Base-by-base conservation (phyloP, 2,888 invertebrate genomes). In the Galeopsomyia nigrocyanea region DNA sequence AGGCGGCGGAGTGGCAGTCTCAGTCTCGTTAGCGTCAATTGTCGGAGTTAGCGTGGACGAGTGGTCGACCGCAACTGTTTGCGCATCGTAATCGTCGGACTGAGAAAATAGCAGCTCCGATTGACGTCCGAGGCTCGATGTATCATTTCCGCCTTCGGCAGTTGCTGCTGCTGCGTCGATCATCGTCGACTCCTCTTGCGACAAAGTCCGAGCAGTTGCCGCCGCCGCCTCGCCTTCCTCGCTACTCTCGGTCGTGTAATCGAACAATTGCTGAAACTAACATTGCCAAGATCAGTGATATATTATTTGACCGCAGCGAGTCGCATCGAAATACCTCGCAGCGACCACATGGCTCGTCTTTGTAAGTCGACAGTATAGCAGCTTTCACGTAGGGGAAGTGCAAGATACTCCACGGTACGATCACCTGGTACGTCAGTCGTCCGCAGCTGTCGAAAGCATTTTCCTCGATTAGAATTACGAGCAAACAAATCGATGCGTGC, bases 341-440 rank as follows among this genome's bases (percentile, higher is more conserved):
- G 22, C 77, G 68, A n/a, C 84, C 87, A 73, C 87, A 87, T 0
- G 86, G 86, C 55, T 86, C 80, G 46, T 85, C 86, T 17, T 82
- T 80, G 73, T 84, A 82, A 0, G 87, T 86, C 7, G 86, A 84
- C 47, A 86, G 78, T 60, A 86, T 82, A 3, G 87, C 86, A 6
- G 85, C 86, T 78, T 86, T 86, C 2, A 86, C 85, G 70, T 86
- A 87, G 7, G 86, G 85, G 73, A 84, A 83, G 49, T 83, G 82
- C 51, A 85, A 73, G 70, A 84, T 83, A 64, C 87, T 86, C 86
- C 86, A 87, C 0, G 87, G 87, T 21, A 83, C 80, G 51, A 86
- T 83, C 2, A 87, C 81, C 78, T 86, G 83, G 67, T 85, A 87
- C 0, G 85, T 81, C 64, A 86, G 67, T 75, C 80, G 83, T 2